A percentile compares a stretch with the other conserved stretches of the same genome.
These are phyloP conservation scores for Cremastobaeus sp. DNA, from an alignment of 2,888 invertebrate species.

Conservation along the genomic window DNA sequence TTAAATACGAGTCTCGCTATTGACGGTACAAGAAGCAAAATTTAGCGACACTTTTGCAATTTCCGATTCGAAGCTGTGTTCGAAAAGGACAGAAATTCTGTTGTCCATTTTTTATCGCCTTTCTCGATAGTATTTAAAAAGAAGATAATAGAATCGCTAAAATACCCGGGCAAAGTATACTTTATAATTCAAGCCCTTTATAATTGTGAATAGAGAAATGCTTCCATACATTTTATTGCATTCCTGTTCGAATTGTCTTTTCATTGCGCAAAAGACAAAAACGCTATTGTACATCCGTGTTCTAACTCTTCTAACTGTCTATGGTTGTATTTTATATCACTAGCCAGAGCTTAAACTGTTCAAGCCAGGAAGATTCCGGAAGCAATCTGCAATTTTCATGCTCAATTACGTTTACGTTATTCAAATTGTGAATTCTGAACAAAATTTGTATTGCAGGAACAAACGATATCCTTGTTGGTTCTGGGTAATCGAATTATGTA, in stretches of 20 bases:
- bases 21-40: too few species aligned
- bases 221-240: conserved; percentile 40
- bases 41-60: too few species aligned
- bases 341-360: conserved; percentile 10
- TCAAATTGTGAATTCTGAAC: conserved; percentile 13
- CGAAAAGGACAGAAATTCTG: too few species aligned
- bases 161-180: conserved; percentile 1
- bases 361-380: conserved; percentile 2
- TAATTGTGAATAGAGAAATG: conserved; percentile 15
- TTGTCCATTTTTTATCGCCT: too few species aligned
- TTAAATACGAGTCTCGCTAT: too few species aligned
- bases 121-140: too few species aligned
- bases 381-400: conserved; percentile 22
- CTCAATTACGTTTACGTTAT: conserved; percentile 26
- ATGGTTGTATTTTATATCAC: conserved; percentile 33
- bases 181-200: conserved; percentile 16
- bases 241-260: conserved; percentile 43
- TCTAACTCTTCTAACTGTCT: conserved; percentile 13
- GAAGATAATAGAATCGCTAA: conserved; percentile 2
- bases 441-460: neutral
- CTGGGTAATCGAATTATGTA: neutral
- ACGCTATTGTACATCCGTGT: conserved; percentile 30
- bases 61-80: too few species aligned
- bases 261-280: conserved; percentile 44
- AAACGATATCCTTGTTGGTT: neutral